Conservation (phyloP, 2,888 invertebrate species). For the Hydropsyche betteni region DNA sequence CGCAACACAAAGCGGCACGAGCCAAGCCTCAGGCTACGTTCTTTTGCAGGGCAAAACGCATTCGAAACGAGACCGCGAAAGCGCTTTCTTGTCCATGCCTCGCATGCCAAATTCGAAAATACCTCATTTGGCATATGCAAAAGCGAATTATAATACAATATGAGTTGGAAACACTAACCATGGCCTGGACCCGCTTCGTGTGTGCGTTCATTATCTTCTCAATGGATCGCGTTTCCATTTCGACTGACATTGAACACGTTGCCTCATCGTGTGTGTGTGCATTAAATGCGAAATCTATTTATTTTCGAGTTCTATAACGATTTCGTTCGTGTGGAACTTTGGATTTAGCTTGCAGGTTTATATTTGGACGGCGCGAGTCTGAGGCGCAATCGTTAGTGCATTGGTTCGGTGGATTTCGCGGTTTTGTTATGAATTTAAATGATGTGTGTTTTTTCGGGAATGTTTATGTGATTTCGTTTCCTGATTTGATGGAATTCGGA, state of each 20-base stretch:
- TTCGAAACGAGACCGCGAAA: constrained; percentile 27
- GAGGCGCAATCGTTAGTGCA: too few species aligned
- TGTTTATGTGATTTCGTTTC: too few species aligned
- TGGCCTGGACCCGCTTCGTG: not conserved
- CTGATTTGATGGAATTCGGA: too few species aligned
- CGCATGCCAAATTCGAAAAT: constrained; percentile 1
- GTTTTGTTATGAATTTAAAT: too few species aligned
- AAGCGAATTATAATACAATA: too few species aligned
- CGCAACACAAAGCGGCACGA: constrained; percentile 46
- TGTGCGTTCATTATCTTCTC: constrained; percentile 23
- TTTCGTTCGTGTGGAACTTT: not conserved
- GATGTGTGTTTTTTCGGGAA: too few species aligned
- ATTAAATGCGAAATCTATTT: not conserved
- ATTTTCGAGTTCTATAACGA: constrained; percentile 12
- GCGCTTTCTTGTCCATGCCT: constrained; percentile 12
- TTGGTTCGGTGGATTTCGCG: too few species aligned
- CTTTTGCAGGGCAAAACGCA: not conserved
- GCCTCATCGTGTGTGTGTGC: constrained; percentile 30
- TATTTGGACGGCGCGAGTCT: too few species aligned
- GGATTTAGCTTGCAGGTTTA: not conserved
- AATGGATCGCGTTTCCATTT: constrained; percentile 45
- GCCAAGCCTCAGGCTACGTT: constrained; percentile 47
- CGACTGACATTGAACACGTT: constrained; percentile 47
- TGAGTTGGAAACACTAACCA: not conserved
- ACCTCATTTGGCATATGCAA: not conserved